phyloP scores from a whole-genome alignment of 2,797 vertebrate species.

The Macrochelys suwanniensis region DNA sequence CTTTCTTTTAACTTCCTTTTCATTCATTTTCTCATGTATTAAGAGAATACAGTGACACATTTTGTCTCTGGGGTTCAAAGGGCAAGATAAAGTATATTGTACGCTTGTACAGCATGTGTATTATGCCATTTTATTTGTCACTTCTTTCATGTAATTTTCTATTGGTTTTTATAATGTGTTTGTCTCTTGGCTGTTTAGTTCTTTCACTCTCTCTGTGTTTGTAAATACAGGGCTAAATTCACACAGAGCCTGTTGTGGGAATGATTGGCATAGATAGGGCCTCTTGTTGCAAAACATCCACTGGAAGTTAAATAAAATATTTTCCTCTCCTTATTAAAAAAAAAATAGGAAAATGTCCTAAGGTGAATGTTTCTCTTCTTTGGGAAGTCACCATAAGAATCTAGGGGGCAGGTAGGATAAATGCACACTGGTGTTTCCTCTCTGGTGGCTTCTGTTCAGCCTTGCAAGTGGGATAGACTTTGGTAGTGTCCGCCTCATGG shows the following conservation, averaged over 20 bases:
- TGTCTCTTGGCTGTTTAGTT: neutral
- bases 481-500: no score
- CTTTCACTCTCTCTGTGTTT: neutral
- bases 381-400: no score
- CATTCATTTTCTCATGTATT: neutral
- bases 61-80: neutral
- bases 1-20: neutral
- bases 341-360: neutral
- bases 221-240: neutral
- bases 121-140: neutral
- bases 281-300: neutral
- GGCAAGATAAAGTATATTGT: neutral
- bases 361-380: neutral
- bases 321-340: neutral
- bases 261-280: neutral
- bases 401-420: no score
- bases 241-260: neutral
- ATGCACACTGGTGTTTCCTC: no score
- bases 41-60: neutral
- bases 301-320: neutral
- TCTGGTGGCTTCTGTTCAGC: no score
- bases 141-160: neutral
- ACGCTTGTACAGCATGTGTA: neutral
- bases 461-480: no score
- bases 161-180: neutral